These are phyloP conservation scores for Eilema griseolum DNA, from an alignment of 2,888 invertebrate species.

Conservation along the genomic window DNA sequence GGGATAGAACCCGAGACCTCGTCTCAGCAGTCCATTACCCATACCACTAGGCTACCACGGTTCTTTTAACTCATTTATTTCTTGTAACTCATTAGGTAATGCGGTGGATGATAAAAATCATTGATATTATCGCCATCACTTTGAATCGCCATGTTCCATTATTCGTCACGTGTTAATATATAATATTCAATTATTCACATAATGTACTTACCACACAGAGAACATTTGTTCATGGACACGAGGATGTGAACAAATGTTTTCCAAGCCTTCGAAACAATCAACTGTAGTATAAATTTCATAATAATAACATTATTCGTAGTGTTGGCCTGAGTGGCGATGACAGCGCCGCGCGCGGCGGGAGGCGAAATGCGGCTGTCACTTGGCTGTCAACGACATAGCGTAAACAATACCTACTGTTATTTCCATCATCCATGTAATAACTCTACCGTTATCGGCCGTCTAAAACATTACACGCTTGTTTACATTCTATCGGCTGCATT, in stretches of 20 bases:
- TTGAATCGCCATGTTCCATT: constrained; percentile 2
- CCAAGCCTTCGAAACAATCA: constrained; percentile 26
- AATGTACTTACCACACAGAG: background rate
- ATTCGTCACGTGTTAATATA: constrained; percentile 8
- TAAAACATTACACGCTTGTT: constrained; percentile 70
- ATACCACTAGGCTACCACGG: too few relatives aligned
- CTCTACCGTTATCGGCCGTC: constrained; percentile 77
- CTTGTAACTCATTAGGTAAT: background rate
- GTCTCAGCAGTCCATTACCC: too few relatives aligned
- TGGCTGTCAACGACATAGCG: constrained; percentile 66
- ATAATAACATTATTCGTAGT: constrained; percentile 61
- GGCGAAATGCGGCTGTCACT: constrained; percentile 73
- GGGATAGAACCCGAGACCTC: too few relatives aligned
- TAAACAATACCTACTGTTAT: constrained; percentile 71
- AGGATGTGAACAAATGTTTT: constrained; percentile 13
- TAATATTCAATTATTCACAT: constrained; percentile 10
- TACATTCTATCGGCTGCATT: constrained; percentile 59
- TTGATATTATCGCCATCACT: background rate
- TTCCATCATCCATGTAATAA: constrained; percentile 73
- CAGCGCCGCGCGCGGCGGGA: constrained; percentile 75
- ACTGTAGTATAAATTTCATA: constrained; percentile 50
- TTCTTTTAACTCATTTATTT: too few relatives aligned
- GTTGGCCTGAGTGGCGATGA: constrained; percentile 73
- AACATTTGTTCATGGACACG: background rate
- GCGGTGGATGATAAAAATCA: background rate